Conservation (phyloP, 2,113 vertebrate species). For the Physeter macrocephalus region DNA sequence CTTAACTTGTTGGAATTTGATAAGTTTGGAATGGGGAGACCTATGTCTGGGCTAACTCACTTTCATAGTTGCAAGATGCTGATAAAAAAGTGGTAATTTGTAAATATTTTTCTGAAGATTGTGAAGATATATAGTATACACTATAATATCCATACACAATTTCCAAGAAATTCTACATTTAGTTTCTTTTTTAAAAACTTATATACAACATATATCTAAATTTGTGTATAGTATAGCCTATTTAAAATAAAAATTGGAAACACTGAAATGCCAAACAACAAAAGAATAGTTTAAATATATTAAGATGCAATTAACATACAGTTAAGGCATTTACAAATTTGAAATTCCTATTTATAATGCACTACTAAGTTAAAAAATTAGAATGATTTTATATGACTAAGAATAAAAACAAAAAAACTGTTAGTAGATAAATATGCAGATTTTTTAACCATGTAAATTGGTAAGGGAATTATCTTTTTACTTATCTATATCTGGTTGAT, state of each 20-base stretch:
- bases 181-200: not conserved
- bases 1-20: not conserved
- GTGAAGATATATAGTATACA: no score
- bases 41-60: not conserved
- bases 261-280: not conserved
- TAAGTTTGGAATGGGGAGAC: not conserved
- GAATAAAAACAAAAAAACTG: not conserved
- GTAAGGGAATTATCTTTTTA: not conserved
- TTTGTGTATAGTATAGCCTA: not conserved
- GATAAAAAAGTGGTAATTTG: not conserved
- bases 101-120: not conserved
- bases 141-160: not conserved
- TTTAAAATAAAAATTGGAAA: not conserved
- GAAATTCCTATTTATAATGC: not conserved
- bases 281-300: not conserved
- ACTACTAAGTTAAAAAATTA: not conserved
- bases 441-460: not conserved
- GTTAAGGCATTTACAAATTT: not conserved
- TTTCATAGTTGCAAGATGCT: not conserved
- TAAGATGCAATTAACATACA: not conserved
- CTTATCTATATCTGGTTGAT: not conserved
- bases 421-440: not conserved
- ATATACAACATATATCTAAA: not conserved
- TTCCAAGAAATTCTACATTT: not conserved
- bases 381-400: not conserved